Base-by-base conservation (phyloP, 2,797 vertebrate species). In the Amphiprion clarkii region DNA sequence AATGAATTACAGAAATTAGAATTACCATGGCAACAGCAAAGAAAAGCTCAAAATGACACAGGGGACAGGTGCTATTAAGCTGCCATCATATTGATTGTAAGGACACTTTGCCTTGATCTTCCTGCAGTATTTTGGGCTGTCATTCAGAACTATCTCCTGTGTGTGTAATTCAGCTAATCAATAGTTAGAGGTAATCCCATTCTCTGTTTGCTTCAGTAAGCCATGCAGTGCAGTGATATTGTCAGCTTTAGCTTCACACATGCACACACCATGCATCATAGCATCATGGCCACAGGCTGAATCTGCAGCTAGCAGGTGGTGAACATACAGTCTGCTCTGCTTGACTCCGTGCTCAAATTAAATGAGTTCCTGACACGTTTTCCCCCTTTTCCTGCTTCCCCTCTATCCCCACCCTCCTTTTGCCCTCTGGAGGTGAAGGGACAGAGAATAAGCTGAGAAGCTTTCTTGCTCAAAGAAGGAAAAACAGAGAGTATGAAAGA, bases 21-120 rank as follows among this genome's bases (percentile, higher is more conserved):
- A 86, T 84, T 68, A 59, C 69, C 42, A 67, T 85, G 52, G 82
- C 67, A 82, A 89, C 81, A 59, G 61, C 27, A 27, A 61, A 62
- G 74, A 70, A 81, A 62, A 57, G 48, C 39, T 51, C 49, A 66
- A 67, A 84, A 75, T 78, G 56, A 78, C 58, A 64, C 19, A 59
- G 82, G 46, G 71, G 56, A 79, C 31, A 48, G 68, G 72, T 82
- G 74, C 58, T 84, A 51, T 85, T 70, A 81, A 71, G 53, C 52
- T 72, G 46, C 54, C 63, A 56, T 76, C 48, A 21, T 57, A 76
- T 82, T 85, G 81, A 81, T 80, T 79, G 44, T 74, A 44, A 74
- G 62, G 54, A 62, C 65, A 51, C 70, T 72, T 74, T 77, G 46
- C 52, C 46, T 74, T 67, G 62, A 71, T 87, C 55, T 66, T 57